phyloP scores from a whole-genome alignment of 2,113 vertebrate species.

The Caretta caretta region DNA sequence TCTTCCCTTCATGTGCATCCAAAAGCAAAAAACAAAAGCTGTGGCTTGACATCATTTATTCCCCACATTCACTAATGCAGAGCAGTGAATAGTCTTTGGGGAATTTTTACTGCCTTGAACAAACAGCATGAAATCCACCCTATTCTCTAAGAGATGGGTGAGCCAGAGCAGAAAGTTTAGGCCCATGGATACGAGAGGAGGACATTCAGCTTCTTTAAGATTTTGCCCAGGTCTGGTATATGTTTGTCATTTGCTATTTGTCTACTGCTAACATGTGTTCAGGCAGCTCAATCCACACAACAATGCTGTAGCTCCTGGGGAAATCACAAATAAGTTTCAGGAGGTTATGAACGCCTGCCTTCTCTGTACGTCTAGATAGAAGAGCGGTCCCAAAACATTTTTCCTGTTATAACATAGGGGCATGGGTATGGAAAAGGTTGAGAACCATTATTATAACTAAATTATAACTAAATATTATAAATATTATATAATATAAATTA shows the following conservation, averaged over 20 bases:
- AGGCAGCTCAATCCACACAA: neutral
- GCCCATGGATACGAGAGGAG: neutral
- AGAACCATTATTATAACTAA: neutral
- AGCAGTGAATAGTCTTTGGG: constrained; percentile 14
- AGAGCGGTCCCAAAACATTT: neutral
- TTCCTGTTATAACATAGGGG: neutral
- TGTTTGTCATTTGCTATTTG: neutral
- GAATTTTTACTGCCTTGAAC: neutral
- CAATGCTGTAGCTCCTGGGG: neutral
- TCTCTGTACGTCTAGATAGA: neutral
- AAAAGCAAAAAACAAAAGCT: constrained; percentile 16
- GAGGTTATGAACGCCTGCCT: neutral
- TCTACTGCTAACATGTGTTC: neutral
- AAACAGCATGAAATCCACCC: neutral
- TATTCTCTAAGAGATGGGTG: constrained; percentile 6
- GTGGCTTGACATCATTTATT: constrained; percentile 1
- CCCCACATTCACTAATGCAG: neutral
- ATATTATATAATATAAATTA: no score
- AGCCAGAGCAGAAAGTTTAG: neutral
- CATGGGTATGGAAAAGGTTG: neutral
- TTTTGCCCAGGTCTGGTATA: neutral
- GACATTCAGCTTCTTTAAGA: neutral
- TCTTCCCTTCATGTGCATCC: neutral
- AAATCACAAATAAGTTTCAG: neutral
- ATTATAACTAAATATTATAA: no score